These are phyloP conservation scores for Lacerta viridis DNA, from an alignment of 2,797 vertebrate genomes.

Conservation along the genomic window DNA sequence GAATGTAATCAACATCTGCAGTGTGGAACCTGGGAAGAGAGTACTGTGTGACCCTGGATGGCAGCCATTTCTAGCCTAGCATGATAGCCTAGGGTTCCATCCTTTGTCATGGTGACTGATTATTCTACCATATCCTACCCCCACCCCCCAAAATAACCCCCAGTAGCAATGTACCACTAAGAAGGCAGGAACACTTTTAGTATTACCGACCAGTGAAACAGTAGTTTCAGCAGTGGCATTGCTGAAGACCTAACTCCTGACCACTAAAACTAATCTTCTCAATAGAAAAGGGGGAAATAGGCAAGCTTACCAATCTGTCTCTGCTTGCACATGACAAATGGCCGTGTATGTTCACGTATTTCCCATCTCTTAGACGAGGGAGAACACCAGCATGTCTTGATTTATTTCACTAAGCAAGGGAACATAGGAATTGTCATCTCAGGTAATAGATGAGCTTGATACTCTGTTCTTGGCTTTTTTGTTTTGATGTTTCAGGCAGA, in stretches of 20 bases:
- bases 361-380: neutral
- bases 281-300: constrained; percentile 25
- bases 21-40: too few relatives aligned
- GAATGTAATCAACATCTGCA: neutral
- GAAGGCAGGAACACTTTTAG: neutral
- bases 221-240: constrained; percentile 12
- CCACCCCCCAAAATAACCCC: too few relatives aligned
- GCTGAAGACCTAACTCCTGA: constrained; percentile 28
- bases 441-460: neutral
- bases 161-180: neutral
- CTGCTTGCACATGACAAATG: constrained; percentile 32
- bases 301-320: constrained; percentile 1
- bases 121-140: too few relatives aligned
- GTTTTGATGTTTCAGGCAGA: neutral
- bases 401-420: constrained; percentile 31
- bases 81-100: neutral
- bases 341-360: constrained; percentile 8
- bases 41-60: neutral
- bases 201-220: constrained; percentile 13
- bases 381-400: constrained; percentile 30
- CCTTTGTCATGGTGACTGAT: neutral
- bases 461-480: neutral
- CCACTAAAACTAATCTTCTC: constrained; percentile 36
- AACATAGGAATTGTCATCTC: constrained; percentile 17
- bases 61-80: neutral